Evolutionary conservation across 1,140 invertebrate species (phyloP), one percentile per base, ranked within the genome.

Genomic region (Leptinotarsa defecta): DNA sequence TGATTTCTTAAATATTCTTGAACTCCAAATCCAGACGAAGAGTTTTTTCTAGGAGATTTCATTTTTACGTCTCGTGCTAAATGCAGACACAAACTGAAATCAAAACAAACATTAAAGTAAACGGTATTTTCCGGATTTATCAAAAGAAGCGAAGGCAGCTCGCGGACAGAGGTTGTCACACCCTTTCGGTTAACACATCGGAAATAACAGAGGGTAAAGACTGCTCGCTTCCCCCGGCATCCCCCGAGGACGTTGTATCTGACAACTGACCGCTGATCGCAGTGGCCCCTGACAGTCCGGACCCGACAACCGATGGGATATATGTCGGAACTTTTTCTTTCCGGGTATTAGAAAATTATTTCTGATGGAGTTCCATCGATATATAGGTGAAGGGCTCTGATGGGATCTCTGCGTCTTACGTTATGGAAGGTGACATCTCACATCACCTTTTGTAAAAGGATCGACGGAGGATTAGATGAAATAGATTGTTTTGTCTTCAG

Each of bases 181-280:
- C 52, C 52, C 52, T 57, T 57, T 57, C 52, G n/a, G 15, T 57
- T 57, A 15, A 57, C 15, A 15, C 52, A 57, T 57, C 52, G 52
- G 52, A 57, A 57, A 57, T 57, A 57, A 57, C 52, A 57, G 52
- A 57, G 52, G 52, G 52, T 57, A 57, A 57, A 57, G 52, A 57
- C 52, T 57, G 52, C 5, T 15, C 52, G 52, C 6, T 57, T 57
- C n/a, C 52, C 52, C 52, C 52, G n/a, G n/a, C 52, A 57, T 57
- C 52, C 17, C 52, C 52, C n/a, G 13, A 19, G n/a, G 52, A 57
- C 52, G n/a, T 57, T 15, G n/a, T 17, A 57, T 57, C 52, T 57
- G 52, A 57, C 52, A 57, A 57, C 52, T 57, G 52, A 57, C 52
- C 52, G 52, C 52, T 57, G 52, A 57, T 57, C 52, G n/a, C 52